A percentile compares a stretch with the other conserved stretches of the same genome.
Conservation (phyloP, 2,888 invertebrate genomes). For the Beris chalybata region DNA sequence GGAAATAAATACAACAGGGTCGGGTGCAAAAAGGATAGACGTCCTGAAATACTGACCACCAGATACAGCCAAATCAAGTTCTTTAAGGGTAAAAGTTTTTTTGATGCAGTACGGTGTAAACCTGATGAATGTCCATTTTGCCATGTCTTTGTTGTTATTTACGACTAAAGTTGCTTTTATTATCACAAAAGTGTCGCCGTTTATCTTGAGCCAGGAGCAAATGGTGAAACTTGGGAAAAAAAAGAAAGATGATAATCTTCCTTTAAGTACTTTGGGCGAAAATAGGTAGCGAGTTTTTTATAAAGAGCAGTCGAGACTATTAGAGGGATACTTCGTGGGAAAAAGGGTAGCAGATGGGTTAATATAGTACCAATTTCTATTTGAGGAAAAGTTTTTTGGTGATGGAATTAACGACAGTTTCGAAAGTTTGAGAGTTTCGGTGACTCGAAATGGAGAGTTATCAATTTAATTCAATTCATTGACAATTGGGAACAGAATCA, state of each 20-base stretch:
- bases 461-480: too few species aligned
- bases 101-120: not conserved
- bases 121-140: not conserved
- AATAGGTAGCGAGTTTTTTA: not conserved
- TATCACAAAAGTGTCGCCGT: conserved; percentile 15
- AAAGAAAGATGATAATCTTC: not conserved
- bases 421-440: too few species aligned
- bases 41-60: conserved; percentile 6
- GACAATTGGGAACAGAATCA: too few species aligned
- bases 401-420: too few species aligned
- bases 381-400: too few species aligned
- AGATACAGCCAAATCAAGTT: not conserved
- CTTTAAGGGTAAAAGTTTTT: not conserved
- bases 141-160: conserved; percentile 14
- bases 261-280: not conserved
- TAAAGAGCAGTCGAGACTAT: not conserved
- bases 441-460: too few species aligned
- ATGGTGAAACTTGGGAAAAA: not conserved
- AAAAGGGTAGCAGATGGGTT: too few species aligned
- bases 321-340: too few species aligned
- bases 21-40: too few species aligned
- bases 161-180: conserved; percentile 22
- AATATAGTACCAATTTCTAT: too few species aligned
- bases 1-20: too few species aligned
- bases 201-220: conserved; percentile 10